These are phyloP conservation scores for Standfussiana lucernea DNA, from an alignment of 2,888 invertebrate species.

Conservation along the genomic window DNA sequence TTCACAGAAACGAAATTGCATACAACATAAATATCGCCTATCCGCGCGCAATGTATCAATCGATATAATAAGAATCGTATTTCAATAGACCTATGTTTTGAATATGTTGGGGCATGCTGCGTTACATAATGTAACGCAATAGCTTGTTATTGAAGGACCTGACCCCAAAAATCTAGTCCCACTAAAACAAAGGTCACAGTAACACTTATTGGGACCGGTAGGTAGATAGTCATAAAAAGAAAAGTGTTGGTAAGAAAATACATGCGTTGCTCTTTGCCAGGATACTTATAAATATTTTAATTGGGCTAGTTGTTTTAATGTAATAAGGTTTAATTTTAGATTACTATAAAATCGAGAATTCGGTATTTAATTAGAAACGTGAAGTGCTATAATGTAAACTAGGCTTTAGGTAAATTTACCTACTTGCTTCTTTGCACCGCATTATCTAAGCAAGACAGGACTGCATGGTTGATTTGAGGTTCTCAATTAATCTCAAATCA, in stretches of 20 bases:
- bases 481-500: neutral
- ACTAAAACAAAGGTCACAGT: slow-evolving; percentile 5
- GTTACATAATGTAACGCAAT: slow-evolving; percentile 60
- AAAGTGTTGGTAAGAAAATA: neutral
- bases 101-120: slow-evolving; percentile 33
- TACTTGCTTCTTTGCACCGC: slow-evolving; percentile 8
- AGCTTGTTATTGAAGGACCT: slow-evolving; percentile 45
- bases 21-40: neutral
- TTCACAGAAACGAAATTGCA: neutral
- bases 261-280: neutral
- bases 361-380: neutral
- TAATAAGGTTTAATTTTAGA: neutral
- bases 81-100: slow-evolving; percentile 14
- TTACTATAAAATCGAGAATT: neutral
- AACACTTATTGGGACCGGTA: neutral
- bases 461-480: slow-evolving; percentile 11
- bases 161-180: slow-evolving; percentile 43
- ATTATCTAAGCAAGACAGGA: neutral
- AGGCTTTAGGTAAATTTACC: slow-evolving; percentile 10
- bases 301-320: neutral
- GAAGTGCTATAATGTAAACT: slow-evolving; percentile 16
- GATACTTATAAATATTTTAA: neutral
- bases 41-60: slow-evolving; percentile 37
- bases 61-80: slow-evolving; percentile 18
- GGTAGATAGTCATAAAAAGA: neutral